Evolutionary conservation across 2,888 invertebrate species (phyloP).

Genomic region (Andricus quercusramuli): DNA sequence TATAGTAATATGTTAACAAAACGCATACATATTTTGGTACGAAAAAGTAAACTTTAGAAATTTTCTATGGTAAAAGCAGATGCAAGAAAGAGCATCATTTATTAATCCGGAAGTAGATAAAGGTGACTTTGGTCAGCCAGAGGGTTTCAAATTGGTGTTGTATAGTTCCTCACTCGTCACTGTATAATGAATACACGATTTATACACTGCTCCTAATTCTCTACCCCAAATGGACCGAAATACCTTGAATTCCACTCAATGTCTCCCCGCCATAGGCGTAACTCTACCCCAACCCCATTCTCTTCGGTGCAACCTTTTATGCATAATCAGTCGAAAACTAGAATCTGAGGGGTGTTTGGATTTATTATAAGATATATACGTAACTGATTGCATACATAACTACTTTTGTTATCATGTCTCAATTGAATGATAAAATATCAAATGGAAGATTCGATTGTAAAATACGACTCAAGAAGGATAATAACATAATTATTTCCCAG

Average conservation of each 20-base stretch:
- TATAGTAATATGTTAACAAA: too few species aligned
- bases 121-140: neutral
- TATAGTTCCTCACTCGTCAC: too few species aligned
- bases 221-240: slow-evolving; percentile 5
- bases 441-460: neutral
- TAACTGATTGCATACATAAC: too few species aligned
- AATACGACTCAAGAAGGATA: neutral
- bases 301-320: too few species aligned
- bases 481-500: too few species aligned
- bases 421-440: neutral
- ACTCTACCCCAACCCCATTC: neutral
- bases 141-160: neutral
- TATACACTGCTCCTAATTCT: neutral
- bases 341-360: too few species aligned
- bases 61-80: too few species aligned
- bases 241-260: neutral
- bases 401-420: neutral
- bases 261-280: neutral
- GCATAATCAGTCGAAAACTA: too few species aligned
- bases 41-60: too few species aligned
- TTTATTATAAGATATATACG: too few species aligned
- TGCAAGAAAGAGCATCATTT: neutral
- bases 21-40: too few species aligned
- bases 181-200: slow-evolving; percentile 5
- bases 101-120: neutral